Conservation (phyloP, 2,888 invertebrate genomes). For the Thereva nobilitata region DNA sequence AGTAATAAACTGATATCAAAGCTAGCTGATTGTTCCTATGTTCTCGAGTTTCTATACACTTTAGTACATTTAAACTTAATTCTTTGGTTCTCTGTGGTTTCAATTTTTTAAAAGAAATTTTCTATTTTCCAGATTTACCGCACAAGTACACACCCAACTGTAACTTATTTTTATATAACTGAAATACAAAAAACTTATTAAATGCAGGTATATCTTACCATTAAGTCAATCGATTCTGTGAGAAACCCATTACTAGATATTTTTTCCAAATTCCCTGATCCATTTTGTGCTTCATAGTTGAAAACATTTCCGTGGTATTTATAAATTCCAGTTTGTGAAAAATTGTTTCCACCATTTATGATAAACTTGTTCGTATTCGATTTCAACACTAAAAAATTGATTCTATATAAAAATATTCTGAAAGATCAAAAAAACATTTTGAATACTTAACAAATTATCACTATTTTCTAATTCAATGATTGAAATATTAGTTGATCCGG, state of each 20-base stretch:
- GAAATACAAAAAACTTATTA: too few species aligned
- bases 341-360: slow-evolving; percentile 79
- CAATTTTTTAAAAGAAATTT: too few species aligned
- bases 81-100: too few species aligned
- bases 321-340: slow-evolving; percentile 71
- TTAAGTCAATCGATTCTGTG: slow-evolving; percentile 46
- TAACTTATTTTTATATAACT: too few species aligned
- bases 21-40: too few species aligned
- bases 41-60: too few species aligned
- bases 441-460: slow-evolving; percentile 79
- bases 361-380: slow-evolving; percentile 75
- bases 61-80: too few species aligned
- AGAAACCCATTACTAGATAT: slow-evolving; percentile 50
- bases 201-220: slow-evolving; percentile 45
- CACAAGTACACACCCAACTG: too few species aligned
- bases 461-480: slow-evolving; percentile 78
- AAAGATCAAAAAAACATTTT: neutral
- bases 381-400: slow-evolving; percentile 67
- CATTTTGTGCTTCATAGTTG: slow-evolving; percentile 71
- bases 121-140: too few species aligned
- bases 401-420: neutral
- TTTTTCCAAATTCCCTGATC: slow-evolving; percentile 47
- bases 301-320: slow-evolving; percentile 78
- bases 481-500: slow-evolving; percentile 83
- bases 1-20: too few species aligned